A percentile compares a stretch with the other conserved stretches of the same genome.
phyloP scores from a whole-genome alignment of 2,113 vertebrate species.

The Telmatochromis sp. region DNA sequence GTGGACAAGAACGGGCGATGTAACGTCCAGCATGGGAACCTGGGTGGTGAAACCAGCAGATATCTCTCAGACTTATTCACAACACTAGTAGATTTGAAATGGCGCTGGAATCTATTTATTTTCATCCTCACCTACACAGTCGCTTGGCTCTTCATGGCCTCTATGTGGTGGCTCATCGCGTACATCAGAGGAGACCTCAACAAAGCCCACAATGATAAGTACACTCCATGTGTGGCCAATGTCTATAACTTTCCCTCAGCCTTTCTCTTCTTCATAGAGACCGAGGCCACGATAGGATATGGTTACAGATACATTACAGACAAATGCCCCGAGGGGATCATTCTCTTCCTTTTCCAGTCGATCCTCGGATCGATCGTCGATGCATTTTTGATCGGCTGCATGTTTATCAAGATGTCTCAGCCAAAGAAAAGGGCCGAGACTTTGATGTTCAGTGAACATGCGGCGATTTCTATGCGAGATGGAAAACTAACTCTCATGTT shows the following conservation, averaged over 20 bases:
- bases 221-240: conserved; percentile 96
- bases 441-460: conserved; percentile 96
- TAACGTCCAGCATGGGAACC: conserved; percentile 98
- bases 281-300: conserved; percentile 96
- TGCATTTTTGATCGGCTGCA: conserved; percentile 96
- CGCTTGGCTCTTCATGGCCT: conserved; percentile 99
- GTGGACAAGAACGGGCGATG: conserved; percentile 99
- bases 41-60: conserved; percentile 93
- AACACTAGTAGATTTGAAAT: conserved; percentile 97
- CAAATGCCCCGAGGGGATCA: conserved; percentile 97
- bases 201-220: conserved; percentile 86
- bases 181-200: conserved; percentile 93
- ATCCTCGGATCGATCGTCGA: conserved; percentile 97
- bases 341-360: conserved; percentile 97
- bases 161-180: conserved; percentile 98
- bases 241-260: conserved; percentile 98
- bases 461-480: conserved; percentile 94
- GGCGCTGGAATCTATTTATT: conserved; percentile 98
- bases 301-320: conserved; percentile 98
- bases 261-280: conserved; percentile 98
- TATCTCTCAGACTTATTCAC: conserved; percentile 98
- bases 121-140: conserved; percentile 98
- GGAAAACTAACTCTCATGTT: conserved; percentile 98
- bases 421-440: conserved; percentile 98
- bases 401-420: conserved; percentile 99